Conservation (phyloP, 2,113 vertebrate genomes). For the Hypocryptadius cinnamomeus region DNA sequence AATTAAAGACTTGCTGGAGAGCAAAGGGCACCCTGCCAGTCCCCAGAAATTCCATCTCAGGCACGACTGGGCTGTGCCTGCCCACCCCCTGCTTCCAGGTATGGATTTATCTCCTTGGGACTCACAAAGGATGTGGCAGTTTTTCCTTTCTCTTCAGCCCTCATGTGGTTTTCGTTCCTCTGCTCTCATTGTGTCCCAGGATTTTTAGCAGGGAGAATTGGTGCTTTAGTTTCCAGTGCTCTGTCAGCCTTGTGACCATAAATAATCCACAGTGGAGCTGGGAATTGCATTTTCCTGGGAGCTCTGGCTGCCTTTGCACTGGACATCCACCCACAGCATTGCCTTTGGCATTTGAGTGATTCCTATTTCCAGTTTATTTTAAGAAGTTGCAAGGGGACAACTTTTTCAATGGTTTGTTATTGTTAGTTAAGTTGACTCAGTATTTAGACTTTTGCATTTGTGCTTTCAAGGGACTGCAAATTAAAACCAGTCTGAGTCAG, state of each 20-base stretch:
- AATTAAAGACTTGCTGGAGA: conserved; percentile 7
- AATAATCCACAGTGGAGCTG: not conserved
- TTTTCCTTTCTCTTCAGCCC: not conserved
- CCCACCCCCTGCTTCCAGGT: not conserved
- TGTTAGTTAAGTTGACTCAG: not conserved
- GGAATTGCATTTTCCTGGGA: not conserved
- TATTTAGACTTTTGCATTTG: conserved; percentile 40
- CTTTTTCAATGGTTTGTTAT: not conserved
- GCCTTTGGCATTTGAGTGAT: not conserved
- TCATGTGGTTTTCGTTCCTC: not conserved
- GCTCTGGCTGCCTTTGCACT: not conserved
- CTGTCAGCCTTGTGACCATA: not conserved
- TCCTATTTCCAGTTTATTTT: not conserved
- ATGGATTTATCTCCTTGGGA: not conserved
- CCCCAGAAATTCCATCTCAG: not conserved
- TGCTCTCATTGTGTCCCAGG: not conserved
- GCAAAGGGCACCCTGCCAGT: not conserved
- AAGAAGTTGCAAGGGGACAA: not conserved
- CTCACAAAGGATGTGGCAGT: not conserved
- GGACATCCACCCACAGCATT: not conserved
- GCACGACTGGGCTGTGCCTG: not conserved
- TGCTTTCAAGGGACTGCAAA: conserved; percentile 61
- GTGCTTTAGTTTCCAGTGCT: not conserved
- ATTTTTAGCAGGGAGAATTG: not conserved
- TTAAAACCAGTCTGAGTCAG: conserved; percentile 64